Evolutionary conservation across 2,888 invertebrate genomes (phyloP).

Genomic region (Cordylochernes scorpioides): DNA sequence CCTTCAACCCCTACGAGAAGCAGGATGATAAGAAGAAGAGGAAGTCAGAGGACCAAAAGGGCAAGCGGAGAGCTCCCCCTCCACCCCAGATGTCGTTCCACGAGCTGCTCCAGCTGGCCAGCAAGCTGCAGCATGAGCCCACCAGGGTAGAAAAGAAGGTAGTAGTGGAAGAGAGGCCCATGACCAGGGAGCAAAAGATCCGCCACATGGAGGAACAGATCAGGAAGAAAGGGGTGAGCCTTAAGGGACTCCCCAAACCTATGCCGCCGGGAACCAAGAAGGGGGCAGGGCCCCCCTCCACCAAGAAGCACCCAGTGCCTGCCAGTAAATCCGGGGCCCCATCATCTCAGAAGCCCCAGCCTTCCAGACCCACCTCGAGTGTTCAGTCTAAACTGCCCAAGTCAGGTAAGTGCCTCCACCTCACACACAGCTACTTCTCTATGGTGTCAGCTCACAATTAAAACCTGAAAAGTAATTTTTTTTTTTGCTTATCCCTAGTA

Average conservation of each 20-base stretch:
- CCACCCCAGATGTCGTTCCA: constrained; percentile 53
- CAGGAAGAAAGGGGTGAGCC: constrained; percentile 1
- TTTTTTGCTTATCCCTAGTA: too few species aligned
- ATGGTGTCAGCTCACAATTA: too few species aligned
- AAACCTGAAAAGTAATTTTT: too few species aligned
- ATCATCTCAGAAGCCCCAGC: too few species aligned
- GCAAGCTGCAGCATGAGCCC: constrained; percentile 50
- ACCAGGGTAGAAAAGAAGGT: constrained; percentile 19
- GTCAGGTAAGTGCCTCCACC: too few species aligned
- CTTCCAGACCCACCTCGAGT: too few species aligned
- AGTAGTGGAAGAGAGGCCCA: constrained; percentile 8
- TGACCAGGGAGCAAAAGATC: constrained; percentile 10
- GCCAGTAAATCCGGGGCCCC: too few species aligned
- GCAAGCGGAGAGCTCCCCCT: constrained; percentile 2
- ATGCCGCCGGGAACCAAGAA: too few species aligned
- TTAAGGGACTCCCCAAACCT: not conserved
- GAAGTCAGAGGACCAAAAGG: not conserved
- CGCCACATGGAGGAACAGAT: constrained; percentile 6
- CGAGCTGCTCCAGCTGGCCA: constrained; percentile 49
- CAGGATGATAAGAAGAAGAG: not conserved
- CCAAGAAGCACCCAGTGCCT: too few species aligned
- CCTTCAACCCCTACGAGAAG: not conserved
- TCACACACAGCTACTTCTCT: too few species aligned
- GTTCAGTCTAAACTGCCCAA: too few species aligned
- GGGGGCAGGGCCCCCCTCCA: too few species aligned